A percentile compares a stretch with the other conserved stretches of the same genome.
phyloP scores from a whole-genome alignment of 2,113 vertebrate species.

The Shinisaurus crocodilurus region DNA sequence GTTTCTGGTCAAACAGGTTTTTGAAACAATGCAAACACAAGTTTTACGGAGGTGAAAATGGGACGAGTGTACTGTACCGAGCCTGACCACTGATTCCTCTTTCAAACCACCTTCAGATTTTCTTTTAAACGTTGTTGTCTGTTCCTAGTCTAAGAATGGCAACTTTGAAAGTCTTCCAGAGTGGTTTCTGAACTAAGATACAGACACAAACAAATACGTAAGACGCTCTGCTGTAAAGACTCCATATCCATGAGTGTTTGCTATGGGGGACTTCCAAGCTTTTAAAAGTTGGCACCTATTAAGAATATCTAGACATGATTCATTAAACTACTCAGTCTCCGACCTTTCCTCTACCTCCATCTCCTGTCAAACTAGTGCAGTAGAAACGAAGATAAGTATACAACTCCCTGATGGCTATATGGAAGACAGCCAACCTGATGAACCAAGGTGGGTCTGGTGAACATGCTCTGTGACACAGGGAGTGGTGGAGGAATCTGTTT shows the following conservation, averaged over 20 bases:
- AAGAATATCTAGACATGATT: constrained; percentile 25
- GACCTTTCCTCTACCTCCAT: constrained; percentile 29
- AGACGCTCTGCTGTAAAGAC: neutral
- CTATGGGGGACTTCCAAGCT: neutral
- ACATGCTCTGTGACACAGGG: constrained; percentile 35
- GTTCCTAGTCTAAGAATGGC: neutral
- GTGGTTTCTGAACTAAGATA: neutral
- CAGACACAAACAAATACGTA: neutral
- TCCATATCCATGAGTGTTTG: neutral
- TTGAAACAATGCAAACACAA: neutral
- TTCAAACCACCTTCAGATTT: neutral
- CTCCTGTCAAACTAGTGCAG: constrained; percentile 21
- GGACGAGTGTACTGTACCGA: neutral
- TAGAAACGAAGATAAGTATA: constrained; percentile 34
- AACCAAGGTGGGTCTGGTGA: constrained; percentile 55
- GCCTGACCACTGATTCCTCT: neutral
- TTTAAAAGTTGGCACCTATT: neutral
- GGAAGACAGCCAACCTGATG: constrained; percentile 59
- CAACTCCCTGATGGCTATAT: constrained; percentile 44
- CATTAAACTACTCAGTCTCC: neutral
- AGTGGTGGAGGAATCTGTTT: neutral
- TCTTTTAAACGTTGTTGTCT: neutral
- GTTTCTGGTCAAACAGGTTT: neutral
- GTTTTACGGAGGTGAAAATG: neutral
- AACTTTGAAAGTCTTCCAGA: neutral